phyloP scores from a whole-genome alignment of 2,113 vertebrate species.

The Egretta garzetta region DNA sequence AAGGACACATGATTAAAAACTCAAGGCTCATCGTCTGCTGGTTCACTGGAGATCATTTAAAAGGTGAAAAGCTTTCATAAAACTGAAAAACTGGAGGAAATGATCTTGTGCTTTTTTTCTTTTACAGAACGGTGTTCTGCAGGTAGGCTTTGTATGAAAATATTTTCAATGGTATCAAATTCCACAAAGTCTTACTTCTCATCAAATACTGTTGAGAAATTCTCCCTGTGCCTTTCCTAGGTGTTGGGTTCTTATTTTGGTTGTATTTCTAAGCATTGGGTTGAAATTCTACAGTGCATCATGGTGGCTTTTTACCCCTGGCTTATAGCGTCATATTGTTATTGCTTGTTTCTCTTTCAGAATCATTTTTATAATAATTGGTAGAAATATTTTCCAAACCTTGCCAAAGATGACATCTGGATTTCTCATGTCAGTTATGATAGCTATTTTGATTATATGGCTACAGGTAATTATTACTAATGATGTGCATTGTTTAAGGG shows the following conservation, averaged over 20 bases:
- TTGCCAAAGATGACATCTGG: conserved; percentile 51
- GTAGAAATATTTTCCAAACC: neutral
- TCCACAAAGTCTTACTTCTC: neutral
- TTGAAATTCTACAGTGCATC: neutral
- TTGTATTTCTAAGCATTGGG: neutral
- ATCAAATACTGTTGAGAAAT: neutral
- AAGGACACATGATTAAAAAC: neutral
- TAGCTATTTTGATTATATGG: conserved; percentile 52
- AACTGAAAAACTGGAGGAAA: neutral
- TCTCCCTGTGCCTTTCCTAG: neutral
- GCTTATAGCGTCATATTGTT: neutral
- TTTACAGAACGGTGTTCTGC: neutral
- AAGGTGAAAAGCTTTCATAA: neutral
- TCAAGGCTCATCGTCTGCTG: rapidly evolving
- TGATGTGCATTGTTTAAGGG: conserved; percentile 31
- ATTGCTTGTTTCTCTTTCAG: neutral
- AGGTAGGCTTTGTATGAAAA: neutral
- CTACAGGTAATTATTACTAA: conserved; percentile 56
- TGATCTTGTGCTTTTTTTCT: neutral
- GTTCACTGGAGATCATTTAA: neutral
- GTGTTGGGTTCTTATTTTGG: neutral
- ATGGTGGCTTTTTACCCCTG: neutral
- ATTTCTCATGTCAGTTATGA: conserved; percentile 47
- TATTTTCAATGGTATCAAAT: neutral
- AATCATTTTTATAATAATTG: neutral